Base-by-base conservation (phyloP, 2,113 vertebrate genomes). In the Hydrolagus affinis region DNA sequence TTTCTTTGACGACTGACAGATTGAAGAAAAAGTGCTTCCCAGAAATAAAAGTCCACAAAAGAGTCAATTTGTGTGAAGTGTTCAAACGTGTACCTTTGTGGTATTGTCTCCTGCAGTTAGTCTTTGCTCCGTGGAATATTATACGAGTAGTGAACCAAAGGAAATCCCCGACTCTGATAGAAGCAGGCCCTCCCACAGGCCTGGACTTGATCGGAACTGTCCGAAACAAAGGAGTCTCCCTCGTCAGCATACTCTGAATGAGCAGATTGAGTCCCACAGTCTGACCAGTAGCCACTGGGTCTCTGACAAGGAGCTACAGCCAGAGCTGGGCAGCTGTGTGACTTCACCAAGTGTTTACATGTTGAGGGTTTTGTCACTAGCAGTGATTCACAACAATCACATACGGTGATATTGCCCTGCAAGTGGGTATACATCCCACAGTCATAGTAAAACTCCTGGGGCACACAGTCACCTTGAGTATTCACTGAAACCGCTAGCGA, bases 201-300 rank as follows among this genome's bases (percentile, higher is more conserved):
- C 92, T 99, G 97, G 69, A 98, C 94, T 91, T 99, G 97, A 90
- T 99, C 96, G 0, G 98, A 99, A 88, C 96, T 98, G 94, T 99
- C 98, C 0, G 96, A 99, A 85, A 99, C 95, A 12, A 98, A 97
- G 10, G 97, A 99, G 89, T 98, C 98, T 0, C 96, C 97, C 90
- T 99, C 97, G 0, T 99, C 97, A 0, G 95, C 96, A 0, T 95
- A 99, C 89, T 98, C 98, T 0, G 96, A 99, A 90, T 96, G 96
- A 57, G 95, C 96, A 0, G 97, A 97, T 86, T 95, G 95, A 0
- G 96, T 96, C 87, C 94, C 92, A 9, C 95, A 94, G 90, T 97
- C 96, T 0, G 95, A 95, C 96, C 98, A 98, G 86, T 95, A 97
- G 56, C 95, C 94, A 2, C 96, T 95, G 0, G 94, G 86, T 77